Base-by-base conservation (phyloP, 2,113 vertebrate species). In the Calidris pugnax region DNA sequence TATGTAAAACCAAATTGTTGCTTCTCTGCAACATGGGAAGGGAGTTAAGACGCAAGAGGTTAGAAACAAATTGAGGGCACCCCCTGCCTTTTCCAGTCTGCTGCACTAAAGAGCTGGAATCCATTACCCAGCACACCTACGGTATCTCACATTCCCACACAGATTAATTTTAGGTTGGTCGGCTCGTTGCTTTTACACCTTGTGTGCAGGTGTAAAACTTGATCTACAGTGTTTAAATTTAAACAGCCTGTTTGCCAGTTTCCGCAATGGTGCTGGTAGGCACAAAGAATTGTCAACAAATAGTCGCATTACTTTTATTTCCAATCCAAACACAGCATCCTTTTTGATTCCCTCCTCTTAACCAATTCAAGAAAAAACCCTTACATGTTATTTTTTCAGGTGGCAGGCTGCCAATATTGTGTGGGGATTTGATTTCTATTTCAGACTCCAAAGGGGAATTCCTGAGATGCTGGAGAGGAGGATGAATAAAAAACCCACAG, bases 1-100 rank as follows among this genome's bases (percentile, higher is more conserved):
- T 85, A 62, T 48, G 62, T 89, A 91, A 95, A 97, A 93, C 24
- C 6, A 56, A 90, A 75, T 37, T 33, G 37, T 75, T 86, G 27
- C 56, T 89, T 85, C 63, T 87, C 63, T 82, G 77, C 53, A 50
- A 43, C 8, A 27, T 1, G 10, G 23, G 83, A 74, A 85, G 50
- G 33, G 48, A 82, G 50, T 6, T 27, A 69, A 85, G 17, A 66
- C 3, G 5, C 37, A 50, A 86, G 79, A 77, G 64, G 63, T 83
- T 79, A 89, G 83, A 89, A 88, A 85, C 1, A 18, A 96, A 92
- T 51, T 59, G 77, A 80, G 91, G 90, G 63, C 92, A 87, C 43
- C 55, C 79, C 71, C 53, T 94, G 94, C 74, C 93, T 97, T 96
- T 97, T 96, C 91, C 93, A 96, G 91, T 87, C 95, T 94, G 94